Base-by-base conservation (phyloP, 2,113 vertebrate genomes). In the Lipophrys pholis region DNA sequence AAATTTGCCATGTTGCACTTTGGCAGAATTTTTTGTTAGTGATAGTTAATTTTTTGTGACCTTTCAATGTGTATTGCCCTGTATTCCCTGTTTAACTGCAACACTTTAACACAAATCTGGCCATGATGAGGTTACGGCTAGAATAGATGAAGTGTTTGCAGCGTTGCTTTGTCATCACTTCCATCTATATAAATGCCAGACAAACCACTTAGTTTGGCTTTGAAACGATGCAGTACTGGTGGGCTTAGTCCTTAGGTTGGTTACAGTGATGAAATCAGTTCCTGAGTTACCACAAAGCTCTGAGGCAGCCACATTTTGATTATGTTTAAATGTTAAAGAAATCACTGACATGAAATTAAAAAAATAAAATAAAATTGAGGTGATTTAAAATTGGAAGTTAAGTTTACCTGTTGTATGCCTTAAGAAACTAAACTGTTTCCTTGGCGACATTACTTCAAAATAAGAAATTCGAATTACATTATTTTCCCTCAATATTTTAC, bases 141-240 rank as follows among this genome's bases (percentile, higher is more conserved):
- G n/a, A n/a, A n/a, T n/a, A n/a, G 21, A 30, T 10, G 8, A 15
- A 42, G 39, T 11, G 11, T 41, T 56, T 69, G 17, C 46, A 45
- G 6, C 48, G 54, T 8, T 61, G 6, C 8, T 45, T 40, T 41
- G 38, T 50, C 55, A 30, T 46, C 6, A 2, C 15, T 55, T 55
- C 55, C 41, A 63, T 11, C 16, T 56, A 8, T 46, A 16, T 2
- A 35, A 48, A 42, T 58, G 54, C 42, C 41, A 50, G 50, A 12
- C 56, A 39, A 43, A 40, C 15, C 46, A 53, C 42, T 59, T 64
- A 12, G 36, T 51, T 75, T 75, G 67, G 52, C 48, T 67, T 65
- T n/a, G 39, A 17, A 40, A 17, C 12, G 52, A n/a, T 38, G 6
- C 45, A 48, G 14, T 35, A 5, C 6, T 55, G 9, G 45, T 59